Conservation (phyloP, 2,888 invertebrate species). For the Allygus modestus region DNA sequence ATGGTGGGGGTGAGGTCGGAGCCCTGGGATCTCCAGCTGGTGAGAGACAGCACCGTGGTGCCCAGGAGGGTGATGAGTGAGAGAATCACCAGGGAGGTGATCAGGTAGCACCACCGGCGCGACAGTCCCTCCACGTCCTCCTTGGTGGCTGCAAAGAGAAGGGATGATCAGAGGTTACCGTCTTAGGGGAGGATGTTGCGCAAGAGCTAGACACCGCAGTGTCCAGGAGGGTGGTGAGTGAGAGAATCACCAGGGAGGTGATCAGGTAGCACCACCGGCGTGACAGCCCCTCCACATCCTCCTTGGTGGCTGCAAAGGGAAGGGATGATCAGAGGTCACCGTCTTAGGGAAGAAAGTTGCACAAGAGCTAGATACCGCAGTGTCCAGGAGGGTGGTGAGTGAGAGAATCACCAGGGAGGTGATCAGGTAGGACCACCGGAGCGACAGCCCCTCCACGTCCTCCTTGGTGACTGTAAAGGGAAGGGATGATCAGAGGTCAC, state of each 20-base stretch:
- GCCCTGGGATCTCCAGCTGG: neutral
- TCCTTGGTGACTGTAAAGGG: neutral
- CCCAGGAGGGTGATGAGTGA: slow-evolving; percentile 30
- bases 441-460: neutral
- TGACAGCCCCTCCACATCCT: slow-evolving; percentile 8
- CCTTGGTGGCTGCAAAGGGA: neutral
- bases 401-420: neutral
- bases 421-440: neutral
- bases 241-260: neutral
- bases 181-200: no score
- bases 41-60: slow-evolving; percentile 8
- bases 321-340: neutral
- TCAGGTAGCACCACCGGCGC: slow-evolving; percentile 36
- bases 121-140: neutral
- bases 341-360: no score
- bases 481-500: no score
- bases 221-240: neutral
- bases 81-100: neutral
- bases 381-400: neutral
- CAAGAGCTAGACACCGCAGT: no score
- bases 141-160: neutral
- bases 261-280: slow-evolving; percentile 22
- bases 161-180: no score
- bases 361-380: neutral
- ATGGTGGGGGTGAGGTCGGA: neutral